Evolutionary conservation across 2,888 invertebrate genomes (phyloP).

Genomic region (Cyaniris semiargus): DNA sequence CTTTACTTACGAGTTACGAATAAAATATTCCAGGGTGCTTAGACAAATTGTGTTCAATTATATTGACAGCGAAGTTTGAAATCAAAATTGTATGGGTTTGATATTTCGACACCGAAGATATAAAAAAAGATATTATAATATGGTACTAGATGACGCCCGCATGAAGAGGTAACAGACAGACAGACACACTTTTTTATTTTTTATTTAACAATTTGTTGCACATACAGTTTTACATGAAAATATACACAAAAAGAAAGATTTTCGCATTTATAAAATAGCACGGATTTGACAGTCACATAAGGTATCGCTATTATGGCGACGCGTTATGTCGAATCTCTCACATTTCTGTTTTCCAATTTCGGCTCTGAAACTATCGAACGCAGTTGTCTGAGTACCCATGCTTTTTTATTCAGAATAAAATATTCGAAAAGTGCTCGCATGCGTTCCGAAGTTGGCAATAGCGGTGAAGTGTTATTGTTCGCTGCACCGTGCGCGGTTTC

Average conservation of each 20-base stretch:
- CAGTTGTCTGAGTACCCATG: background rate
- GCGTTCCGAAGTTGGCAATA: conserved; percentile 26
- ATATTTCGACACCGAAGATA: too few species aligned
- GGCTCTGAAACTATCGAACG: background rate
- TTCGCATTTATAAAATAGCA: too few species aligned
- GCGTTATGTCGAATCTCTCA: background rate
- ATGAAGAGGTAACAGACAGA: too few species aligned
- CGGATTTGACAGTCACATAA: too few species aligned
- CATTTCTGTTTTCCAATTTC: background rate
- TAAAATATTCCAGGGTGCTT: background rate
- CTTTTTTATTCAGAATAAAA: conserved; percentile 14
- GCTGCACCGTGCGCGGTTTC: conserved; percentile 16
- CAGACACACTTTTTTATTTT: too few species aligned
- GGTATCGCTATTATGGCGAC: background rate
- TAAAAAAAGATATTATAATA: too few species aligned
- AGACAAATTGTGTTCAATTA: background rate
- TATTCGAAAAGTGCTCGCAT: background rate
- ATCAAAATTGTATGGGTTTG: too few species aligned
- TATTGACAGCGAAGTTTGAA: too few species aligned
- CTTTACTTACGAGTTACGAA: conserved; percentile 1
- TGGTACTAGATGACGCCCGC: too few species aligned
- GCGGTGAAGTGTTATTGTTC: conserved; percentile 28
- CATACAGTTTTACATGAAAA: too few species aligned
- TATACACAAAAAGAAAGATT: too few species aligned
- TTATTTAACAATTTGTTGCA: too few species aligned